Evolutionary conservation across 2,113 vertebrate genomes (phyloP), one percentile per base, ranked within the genome.

Genomic region (Saimiri boliviensis): DNA sequence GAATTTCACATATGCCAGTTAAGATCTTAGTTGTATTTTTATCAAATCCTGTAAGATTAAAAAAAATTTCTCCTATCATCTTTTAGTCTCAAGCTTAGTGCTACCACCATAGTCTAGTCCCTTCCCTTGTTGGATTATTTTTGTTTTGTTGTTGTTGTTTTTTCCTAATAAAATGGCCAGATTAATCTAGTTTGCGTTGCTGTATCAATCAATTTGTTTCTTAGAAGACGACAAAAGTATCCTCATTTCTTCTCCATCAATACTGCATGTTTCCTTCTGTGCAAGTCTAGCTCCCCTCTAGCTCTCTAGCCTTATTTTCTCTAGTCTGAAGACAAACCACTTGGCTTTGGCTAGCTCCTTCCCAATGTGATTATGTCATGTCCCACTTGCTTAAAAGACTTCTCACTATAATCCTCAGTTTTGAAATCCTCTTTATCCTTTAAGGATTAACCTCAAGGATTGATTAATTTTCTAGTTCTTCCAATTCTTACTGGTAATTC

Each of bases 21-120:
- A 84, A 89, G 47, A 73, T 37, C 25, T 92, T 49, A 54, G 42
- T 52, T 83, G 74, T 76, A 9, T 84, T 92, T 86, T 92, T 88
- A 58, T 12, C 52, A 83, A 93, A 58, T 32, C 20, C 42, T 86
- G 1, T 70, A 58, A 84, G 4, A 13, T 80, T 92, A 13, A 6
- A 11, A 68, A 54, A 47, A 20, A 8, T 47, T 19, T 70, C 42
- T 54, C 37, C 17, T 54, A 45, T 20, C 37, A 56, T 47, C 30
- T 77, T 94, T 54, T 47, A 37, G 71, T 86, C 32, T 92, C 86
- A 74, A 19, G 21, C 12, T 87, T 68, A 40, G 35, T 92, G 60
- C n/a, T 21, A 35, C 32, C 40, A 37, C 8, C 30, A 2, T 56
- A 68, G 20, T 49, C 9, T 23, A n/a, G 3, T 49, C 25, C 49